These are phyloP conservation scores for Sphenodon punctatus DNA, from an alignment of 2,797 vertebrate species.

Conservation along the genomic window DNA sequence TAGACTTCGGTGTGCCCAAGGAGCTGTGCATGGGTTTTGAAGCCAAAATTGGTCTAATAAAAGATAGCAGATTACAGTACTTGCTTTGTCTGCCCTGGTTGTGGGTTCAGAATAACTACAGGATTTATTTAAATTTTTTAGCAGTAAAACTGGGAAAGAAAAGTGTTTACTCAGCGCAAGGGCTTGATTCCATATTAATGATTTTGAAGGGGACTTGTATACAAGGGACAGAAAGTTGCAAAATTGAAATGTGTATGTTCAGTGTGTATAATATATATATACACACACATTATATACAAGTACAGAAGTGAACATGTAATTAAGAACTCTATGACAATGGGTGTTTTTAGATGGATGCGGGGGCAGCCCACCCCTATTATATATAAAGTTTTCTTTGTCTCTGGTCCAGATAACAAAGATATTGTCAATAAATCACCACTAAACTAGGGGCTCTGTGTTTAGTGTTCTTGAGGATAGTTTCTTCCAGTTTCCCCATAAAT, in stretches of 20 bases:
- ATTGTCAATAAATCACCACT: too few species aligned
- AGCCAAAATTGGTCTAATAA: constrained; percentile 65
- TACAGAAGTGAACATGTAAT: too few species aligned
- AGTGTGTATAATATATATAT: constrained; percentile 29
- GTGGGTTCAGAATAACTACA: constrained; percentile 53
- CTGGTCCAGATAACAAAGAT: too few species aligned
- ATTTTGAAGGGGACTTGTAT: constrained; percentile 29
- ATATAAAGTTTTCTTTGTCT: too few species aligned
- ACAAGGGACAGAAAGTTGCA: constrained; percentile 53
- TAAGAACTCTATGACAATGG: too few species aligned
- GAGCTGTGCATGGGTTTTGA: constrained; percentile 59
- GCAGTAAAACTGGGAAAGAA: constrained; percentile 56
- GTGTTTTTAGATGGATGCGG: too few species aligned
- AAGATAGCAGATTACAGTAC: constrained; percentile 61
- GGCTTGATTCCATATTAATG: constrained; percentile 59
- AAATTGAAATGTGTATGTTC: constrained; percentile 46
- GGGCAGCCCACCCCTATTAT: too few species aligned
- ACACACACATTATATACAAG: too few species aligned
- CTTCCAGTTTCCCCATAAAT: too few species aligned
- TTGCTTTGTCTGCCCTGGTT: constrained; percentile 66
- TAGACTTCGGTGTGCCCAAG: constrained; percentile 53
- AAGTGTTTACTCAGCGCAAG: constrained; percentile 55
- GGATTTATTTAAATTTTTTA: constrained; percentile 70
- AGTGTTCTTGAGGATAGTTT: too few species aligned
- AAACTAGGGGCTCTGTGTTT: too few species aligned